phyloP scores from a whole-genome alignment of 2,888 invertebrate species.

The Caenorhabditis panamensis region DNA sequence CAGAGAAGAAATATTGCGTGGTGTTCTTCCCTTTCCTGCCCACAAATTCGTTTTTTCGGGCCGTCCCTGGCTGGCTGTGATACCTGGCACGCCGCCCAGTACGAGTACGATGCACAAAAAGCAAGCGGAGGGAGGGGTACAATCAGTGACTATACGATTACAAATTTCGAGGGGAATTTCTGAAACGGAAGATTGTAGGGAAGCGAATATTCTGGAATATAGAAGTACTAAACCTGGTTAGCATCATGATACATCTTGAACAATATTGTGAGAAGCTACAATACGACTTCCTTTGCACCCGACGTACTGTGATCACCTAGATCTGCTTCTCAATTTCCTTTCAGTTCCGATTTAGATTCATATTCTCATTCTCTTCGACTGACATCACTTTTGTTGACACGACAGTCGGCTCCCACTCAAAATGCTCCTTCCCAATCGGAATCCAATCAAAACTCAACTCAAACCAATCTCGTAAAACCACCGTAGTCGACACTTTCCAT shows the following conservation, averaged over 20 bases:
- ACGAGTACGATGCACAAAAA: conserved; percentile 1
- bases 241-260: too few species aligned
- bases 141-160: conserved; percentile 3
- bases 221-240: too few species aligned
- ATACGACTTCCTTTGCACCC: too few species aligned
- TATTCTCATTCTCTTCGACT: background rate
- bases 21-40: background rate
- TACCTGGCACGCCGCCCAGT: background rate
- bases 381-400: background rate
- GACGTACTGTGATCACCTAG: too few species aligned
- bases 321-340: too few species aligned
- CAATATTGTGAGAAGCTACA: too few species aligned
- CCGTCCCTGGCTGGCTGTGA: background rate
- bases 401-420: background rate
- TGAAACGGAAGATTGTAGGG: too few species aligned
- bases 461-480: conserved; percentile 29
- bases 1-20: background rate
- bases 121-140: background rate
- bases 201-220: too few species aligned
- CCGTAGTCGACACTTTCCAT: conserved; percentile 17
- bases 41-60: background rate
- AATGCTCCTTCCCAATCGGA: background rate
- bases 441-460: background rate
- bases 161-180: background rate
- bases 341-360: background rate